Base-by-base conservation (phyloP, 2,888 invertebrate genomes). In the Volucella zonaria region DNA sequence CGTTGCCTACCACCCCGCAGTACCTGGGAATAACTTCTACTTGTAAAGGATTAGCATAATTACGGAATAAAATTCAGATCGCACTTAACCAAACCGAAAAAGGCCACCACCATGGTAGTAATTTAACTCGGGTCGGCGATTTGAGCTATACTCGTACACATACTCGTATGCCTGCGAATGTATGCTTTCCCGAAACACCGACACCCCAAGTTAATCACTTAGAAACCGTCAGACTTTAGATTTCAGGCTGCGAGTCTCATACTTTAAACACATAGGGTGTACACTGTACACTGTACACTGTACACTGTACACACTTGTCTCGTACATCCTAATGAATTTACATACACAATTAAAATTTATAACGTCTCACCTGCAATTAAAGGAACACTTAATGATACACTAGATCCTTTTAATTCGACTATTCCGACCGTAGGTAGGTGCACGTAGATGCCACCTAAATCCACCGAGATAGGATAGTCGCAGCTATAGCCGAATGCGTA, bases 21-120 rank as follows among this genome's bases (percentile, higher is more conserved):
- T 58, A 79, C 68, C 68, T 52, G 66, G 4, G 15, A 70, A 68
- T 67, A 51, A 61, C 31, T 31, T 31, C 6, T 59, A 80, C 83
- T 80, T 83, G 80, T 56, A 71, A 85, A 68, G 68, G 83, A 85
- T 85, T 80, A 85, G 76, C 83, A 85, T 85, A 85, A 85, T 85
- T 85, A 52, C 75, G 52, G 73, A 85, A 85, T 80, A 80, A 85
- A 83, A 85, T 75, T 80, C 66, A 76, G 54, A 76, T 66, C 80
- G 83, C 76, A 85, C 80, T 76, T 76, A 75, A 66, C 54, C 59
- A 74, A 68, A 58, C 80, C 62, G 62, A 75, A 75, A 61, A 77
- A 49, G 66, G 18, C n/a, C 23, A 14, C 61, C 54, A 15, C 42
- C 38, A 4, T 14, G 62, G 23, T 15, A 42, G 38, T 11, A 10